These are phyloP conservation scores for Archilochus colubris DNA, from an alignment of 2,113 vertebrate genomes.

Conservation along the genomic window DNA sequence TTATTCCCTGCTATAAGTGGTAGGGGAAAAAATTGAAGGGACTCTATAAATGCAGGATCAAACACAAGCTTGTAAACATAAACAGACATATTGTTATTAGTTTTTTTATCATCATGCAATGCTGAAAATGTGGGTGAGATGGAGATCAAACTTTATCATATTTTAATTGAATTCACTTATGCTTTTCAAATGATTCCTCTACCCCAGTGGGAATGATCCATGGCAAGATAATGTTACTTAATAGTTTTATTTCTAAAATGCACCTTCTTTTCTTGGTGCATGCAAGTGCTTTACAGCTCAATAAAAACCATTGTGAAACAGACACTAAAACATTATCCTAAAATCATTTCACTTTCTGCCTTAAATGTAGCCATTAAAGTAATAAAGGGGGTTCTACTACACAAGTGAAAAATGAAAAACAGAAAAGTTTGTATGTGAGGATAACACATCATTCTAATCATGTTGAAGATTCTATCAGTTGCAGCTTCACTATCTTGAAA, in stretches of 20 bases:
- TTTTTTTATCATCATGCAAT: constrained; percentile 1
- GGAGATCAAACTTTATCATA: constrained; percentile 37
- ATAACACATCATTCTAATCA: not conserved
- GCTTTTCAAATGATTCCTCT: constrained; percentile 31
- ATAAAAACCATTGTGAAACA: constrained; percentile 64
- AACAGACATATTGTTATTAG: not conserved
- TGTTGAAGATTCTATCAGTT: not conserved
- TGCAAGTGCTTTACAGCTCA: constrained; percentile 55
- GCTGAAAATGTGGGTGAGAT: not conserved
- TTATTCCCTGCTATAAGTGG: not conserved
- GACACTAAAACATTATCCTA: constrained; percentile 39
- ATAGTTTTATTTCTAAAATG: constrained; percentile 66
- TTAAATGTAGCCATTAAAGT: constrained; percentile 52
- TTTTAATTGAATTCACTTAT: constrained; percentile 48
- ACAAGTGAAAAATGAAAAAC: not conserved
- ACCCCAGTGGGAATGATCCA: constrained; percentile 48
- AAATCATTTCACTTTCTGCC: constrained; percentile 36
- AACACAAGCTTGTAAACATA: not conserved
- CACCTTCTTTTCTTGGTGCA: constrained; percentile 22
- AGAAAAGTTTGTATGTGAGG: not conserved
- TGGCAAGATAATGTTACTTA: constrained; percentile 62
- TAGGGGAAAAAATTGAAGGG: not conserved
- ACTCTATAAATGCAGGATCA: not conserved
- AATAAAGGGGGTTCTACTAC: constrained; percentile 26
- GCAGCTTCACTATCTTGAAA: not conserved